Base-by-base conservation (phyloP, 2,113 vertebrate genomes). In the Paramisgurnus dabryanus region DNA sequence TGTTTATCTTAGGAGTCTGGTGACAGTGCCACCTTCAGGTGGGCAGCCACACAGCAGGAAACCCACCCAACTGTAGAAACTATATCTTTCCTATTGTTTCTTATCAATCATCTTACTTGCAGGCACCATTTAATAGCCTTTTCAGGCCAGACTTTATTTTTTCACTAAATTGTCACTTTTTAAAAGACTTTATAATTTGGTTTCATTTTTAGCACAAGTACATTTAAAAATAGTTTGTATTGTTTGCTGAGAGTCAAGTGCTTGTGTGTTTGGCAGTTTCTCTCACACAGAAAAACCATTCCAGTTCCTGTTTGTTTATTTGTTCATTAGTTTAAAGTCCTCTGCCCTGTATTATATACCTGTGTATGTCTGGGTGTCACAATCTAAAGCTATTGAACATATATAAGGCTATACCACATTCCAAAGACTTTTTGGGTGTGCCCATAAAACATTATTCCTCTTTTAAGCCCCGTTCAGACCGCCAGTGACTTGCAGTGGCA, bases 1-100 rank as follows among this genome's bases (percentile, higher is more conserved):
- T 12, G 93, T 96, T 79, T 93, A 90, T 84, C 87, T 93, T 86
- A 91, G 90, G 85, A 93, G 87, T 79, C 87, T 93, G 60, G 92
- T 93, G 76, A 85, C 91, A 0, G 71, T 85, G 2, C 89, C 93
- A 1, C 89, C 90, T 7, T 22, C 87, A 55, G 87, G 84, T 67
- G 81, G 65, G 0, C 89, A 90, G 85, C 80, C 71, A 0, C 86
- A 85, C 61, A 90, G 87, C 84, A 79, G 91, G 68, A 89, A 89
- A 0, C 93, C 92, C 75, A 93, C 92, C 22, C 93, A 93, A 83
- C 90, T 93, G 67, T 94, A 88, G 85, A 17, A 3, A 65, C 9
- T 49, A 13, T 49, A 17, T 3, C 61, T 69, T 22, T 55, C 65
- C 40, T 65, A 27, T 40, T 65, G 50, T 69, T 22, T 40, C 13